phyloP scores from a whole-genome alignment of 2,113 vertebrate species.

The Noctilio leporinus region DNA sequence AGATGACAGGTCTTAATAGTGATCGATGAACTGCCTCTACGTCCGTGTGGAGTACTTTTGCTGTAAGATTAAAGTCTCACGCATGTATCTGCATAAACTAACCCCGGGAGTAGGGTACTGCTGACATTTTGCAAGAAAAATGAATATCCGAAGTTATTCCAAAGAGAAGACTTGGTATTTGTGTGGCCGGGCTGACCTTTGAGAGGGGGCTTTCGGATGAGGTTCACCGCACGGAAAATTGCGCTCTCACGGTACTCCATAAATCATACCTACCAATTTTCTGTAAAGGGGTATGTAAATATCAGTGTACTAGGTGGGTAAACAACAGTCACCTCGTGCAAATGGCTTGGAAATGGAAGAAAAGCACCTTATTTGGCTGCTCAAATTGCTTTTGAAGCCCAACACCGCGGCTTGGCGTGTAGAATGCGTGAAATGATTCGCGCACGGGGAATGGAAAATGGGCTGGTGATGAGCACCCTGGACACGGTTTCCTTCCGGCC shows the following conservation, averaged over 20 bases:
- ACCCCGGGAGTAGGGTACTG: slow-evolving; percentile 85
- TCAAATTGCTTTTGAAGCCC: slow-evolving; percentile 99
- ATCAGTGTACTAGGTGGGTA: slow-evolving; percentile 99
- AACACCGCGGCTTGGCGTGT: slow-evolving; percentile 88
- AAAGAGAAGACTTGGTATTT: slow-evolving; percentile 94
- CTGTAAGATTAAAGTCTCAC: slow-evolving; percentile 86
- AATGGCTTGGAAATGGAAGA: slow-evolving; percentile 99
- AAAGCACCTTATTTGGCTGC: slow-evolving; percentile 99
- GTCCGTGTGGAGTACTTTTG: slow-evolving; percentile 81
- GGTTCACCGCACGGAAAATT: slow-evolving; percentile 98
- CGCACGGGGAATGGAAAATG: slow-evolving; percentile 90
- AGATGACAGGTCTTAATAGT: slow-evolving; percentile 87
- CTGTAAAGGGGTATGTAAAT: slow-evolving; percentile 99
- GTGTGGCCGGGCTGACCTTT: slow-evolving; percentile 96
- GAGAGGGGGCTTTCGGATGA: slow-evolving; percentile 94
- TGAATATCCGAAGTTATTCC: slow-evolving; percentile 95
- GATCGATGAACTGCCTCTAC: slow-evolving; percentile 85
- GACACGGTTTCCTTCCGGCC: slow-evolving; percentile 87
- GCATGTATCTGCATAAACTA: slow-evolving; percentile 92
- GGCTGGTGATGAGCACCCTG: slow-evolving; percentile 93
- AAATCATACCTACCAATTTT: slow-evolving; percentile 98
- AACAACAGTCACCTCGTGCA: slow-evolving; percentile 99
- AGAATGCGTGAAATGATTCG: slow-evolving; percentile 95
- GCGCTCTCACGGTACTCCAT: slow-evolving; percentile 96
- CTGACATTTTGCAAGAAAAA: slow-evolving; percentile 96